Conservation (phyloP, 2,113 vertebrate genomes). For the Vombatus ursinus region DNA sequence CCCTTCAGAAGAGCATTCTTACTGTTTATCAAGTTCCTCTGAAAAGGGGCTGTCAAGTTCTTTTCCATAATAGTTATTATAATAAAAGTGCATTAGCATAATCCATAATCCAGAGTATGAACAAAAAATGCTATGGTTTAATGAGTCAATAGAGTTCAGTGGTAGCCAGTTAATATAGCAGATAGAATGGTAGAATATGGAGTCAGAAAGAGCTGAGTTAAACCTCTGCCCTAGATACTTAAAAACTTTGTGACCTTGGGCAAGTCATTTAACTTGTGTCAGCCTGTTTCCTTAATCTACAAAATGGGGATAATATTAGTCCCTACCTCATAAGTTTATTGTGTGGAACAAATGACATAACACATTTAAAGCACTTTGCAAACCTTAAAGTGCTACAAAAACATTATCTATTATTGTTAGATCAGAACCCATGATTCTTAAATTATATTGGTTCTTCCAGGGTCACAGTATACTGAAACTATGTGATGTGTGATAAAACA, state of each 20-base stretch:
- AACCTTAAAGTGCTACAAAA: too few species aligned
- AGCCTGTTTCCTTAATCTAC: too few species aligned
- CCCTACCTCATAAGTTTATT: too few species aligned
- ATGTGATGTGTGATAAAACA: neutral
- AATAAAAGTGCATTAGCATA: neutral
- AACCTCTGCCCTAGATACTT: neutral
- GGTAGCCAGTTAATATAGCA: neutral
- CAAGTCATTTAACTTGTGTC: neutral
- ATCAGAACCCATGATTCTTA: neutral
- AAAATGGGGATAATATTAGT: too few species aligned
- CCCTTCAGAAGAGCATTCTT: neutral
- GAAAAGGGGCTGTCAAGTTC: too few species aligned
- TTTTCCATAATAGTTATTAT: neutral
- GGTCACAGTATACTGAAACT: neutral
- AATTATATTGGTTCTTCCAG: neutral
- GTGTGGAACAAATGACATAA: neutral
- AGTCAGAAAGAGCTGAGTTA: neutral
- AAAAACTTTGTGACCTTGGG: neutral
- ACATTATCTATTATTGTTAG: too few species aligned
- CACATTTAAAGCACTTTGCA: neutral
- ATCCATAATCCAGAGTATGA: neutral
- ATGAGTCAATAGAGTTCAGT: neutral
- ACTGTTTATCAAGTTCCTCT: neutral
- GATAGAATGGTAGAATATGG: neutral
- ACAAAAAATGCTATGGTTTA: neutral